Evolutionary conservation across 2,888 invertebrate species (phyloP), one percentile per base, ranked within the genome.

Genomic region (Amphipyra berbera): DNA sequence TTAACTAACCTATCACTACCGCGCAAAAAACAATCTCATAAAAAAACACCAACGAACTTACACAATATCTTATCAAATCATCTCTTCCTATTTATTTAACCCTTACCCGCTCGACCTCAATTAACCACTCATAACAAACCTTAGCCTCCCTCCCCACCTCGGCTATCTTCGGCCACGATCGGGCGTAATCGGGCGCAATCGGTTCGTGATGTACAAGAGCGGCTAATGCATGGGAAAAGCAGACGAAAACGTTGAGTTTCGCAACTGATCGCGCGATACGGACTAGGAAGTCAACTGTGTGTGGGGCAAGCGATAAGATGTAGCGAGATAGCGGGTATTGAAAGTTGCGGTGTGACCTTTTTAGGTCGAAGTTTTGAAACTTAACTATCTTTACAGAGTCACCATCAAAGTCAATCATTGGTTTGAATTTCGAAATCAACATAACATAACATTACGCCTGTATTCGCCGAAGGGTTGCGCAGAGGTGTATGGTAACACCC

Each of bases 211-310:
- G 76, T 75, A 82, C 79, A 77, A 75, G 70, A 76, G 74, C 61
- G 49, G 60, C 68, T 78, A 82, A 83, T 81, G 86, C 79, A 79
- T 86, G 86, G 81, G 86, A 86, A 86, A 75, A 80, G 81, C 61
- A 61, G 67, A 79, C 75, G 78, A 84, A 79, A 81, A 78, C 73
- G 66, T 40, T 67, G 52, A 52, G 72, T 83, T 80, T 83, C 82
- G 76, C 68, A 84, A 85, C 64, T 70, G 81, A 86, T 84, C 79
- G 66, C 52, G 61, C 59, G 77, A 80, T 81, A 78, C 57, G 57
- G 53, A 76, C 50, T 52, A 84, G 85, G 85, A 85, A 84, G 81
- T 82, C 37, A 13, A 14, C 49, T 10, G 41, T 15, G 42, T 21
- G 12, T 12, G 45, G 37, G 27, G 8, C 8, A 55, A 60, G 65